Percentiles rank a stretch among this genome's conserved stretches.
phyloP scores from a whole-genome alignment of 2,113 vertebrate genomes.

The Penelope pileata region DNA sequence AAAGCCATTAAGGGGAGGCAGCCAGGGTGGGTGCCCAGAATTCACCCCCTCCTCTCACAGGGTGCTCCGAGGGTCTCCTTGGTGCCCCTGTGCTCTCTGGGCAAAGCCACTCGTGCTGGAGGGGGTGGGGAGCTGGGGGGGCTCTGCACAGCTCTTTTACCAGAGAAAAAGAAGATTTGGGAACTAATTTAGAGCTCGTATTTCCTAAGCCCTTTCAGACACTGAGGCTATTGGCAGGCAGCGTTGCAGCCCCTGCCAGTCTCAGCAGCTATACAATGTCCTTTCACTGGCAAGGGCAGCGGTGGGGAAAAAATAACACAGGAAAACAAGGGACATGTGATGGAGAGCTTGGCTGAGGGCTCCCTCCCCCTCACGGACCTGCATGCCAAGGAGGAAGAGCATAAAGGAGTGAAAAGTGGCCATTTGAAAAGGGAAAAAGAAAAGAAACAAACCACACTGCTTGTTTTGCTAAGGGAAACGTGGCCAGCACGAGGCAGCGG shows the following conservation, averaged over 20 bases:
- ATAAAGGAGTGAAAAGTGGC: background rate
- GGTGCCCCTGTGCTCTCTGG: rapidly evolving
- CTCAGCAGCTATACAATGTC: slow-evolving; percentile 38
- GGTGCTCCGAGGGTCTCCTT: background rate
- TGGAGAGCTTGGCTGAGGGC: slow-evolving; percentile 38
- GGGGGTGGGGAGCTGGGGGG: background rate
- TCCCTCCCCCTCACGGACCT: background rate
- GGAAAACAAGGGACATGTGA: slow-evolving; percentile 57
- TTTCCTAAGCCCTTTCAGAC: slow-evolving; percentile 50
- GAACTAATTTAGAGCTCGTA: slow-evolving; percentile 56
- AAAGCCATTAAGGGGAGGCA: rapidly evolving
- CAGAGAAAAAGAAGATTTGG: background rate
- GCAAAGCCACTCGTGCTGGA: rapidly evolving
- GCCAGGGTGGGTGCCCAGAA: rapidly evolving
- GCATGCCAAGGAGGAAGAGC: slow-evolving; percentile 15
- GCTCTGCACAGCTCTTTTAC: background rate
- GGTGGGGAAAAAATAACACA: slow-evolving; percentile 57
- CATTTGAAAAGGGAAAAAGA: background rate
- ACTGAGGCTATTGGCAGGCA: slow-evolving; percentile 47
- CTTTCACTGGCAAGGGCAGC: slow-evolving; percentile 62
- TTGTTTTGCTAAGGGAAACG: background rate
- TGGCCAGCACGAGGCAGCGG: rapidly evolving
- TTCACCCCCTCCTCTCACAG: rapidly evolving
- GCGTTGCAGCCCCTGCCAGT: slow-evolving; percentile 37
- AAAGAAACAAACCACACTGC: background rate